phyloP scores from a whole-genome alignment of 2,113 vertebrate species.

The Tamias sibiricus region DNA sequence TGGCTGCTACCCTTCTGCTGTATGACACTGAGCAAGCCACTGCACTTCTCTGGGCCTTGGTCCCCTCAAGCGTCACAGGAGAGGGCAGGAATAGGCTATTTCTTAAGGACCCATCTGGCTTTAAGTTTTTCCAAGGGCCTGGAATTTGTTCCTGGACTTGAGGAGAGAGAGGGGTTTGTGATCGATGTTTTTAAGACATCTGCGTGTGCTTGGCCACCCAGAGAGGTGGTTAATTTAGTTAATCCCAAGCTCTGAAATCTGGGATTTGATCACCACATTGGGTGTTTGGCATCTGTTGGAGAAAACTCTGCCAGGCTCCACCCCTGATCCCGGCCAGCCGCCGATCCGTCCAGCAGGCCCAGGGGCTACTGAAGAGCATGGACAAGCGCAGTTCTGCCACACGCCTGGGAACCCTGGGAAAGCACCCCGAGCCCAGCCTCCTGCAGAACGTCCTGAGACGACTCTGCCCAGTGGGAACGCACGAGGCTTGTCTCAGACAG shows the following conservation, averaged over 20 bases:
- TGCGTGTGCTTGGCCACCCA: conserved; percentile 15
- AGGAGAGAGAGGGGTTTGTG: not conserved
- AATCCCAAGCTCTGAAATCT: conserved; percentile 13
- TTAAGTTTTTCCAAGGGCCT: not conserved
- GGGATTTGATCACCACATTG: not conserved
- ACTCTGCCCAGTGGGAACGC: not conserved
- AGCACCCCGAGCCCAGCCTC: not conserved
- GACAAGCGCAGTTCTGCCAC: not conserved
- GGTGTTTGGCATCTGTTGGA: not conserved
- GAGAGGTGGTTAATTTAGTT: conserved; percentile 11
- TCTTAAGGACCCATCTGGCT: not conserved
- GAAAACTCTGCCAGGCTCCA: not conserved
- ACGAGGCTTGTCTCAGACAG: not conserved
- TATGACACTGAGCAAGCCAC: not conserved
- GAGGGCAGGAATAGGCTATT: not conserved
- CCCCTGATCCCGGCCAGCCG: not conserved
- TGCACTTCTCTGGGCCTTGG: not conserved
- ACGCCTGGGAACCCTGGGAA: not conserved
- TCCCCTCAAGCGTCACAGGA: not conserved
- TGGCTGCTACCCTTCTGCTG: not conserved
- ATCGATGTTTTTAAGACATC: conserved; percentile 38
- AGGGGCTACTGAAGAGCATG: not conserved
- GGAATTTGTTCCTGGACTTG: conserved; percentile 29
- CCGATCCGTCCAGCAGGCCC: not conserved
- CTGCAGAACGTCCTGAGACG: not conserved